Base-by-base conservation (phyloP, 2,797 vertebrate species). In the Protonibea diacanthus region DNA sequence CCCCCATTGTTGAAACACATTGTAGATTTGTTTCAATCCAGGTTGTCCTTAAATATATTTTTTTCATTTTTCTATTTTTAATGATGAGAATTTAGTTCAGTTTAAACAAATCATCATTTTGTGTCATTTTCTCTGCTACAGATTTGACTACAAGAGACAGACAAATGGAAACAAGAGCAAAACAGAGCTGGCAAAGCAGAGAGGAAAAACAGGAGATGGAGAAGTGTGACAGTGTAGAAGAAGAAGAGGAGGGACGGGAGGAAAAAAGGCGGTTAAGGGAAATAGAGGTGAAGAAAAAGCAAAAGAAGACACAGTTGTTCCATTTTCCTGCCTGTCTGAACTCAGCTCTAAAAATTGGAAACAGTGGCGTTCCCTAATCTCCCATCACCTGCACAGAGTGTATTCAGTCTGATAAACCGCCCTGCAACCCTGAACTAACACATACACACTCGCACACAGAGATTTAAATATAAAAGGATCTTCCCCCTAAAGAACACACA, bases 301-400 rank as follows among this genome's bases (percentile, higher is more conserved):
- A 68, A 69, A 69, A 81, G 60, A 81, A 74, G 69, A 76, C 85
- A 77, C 85, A 82, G 88, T 88, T 82, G 84, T 89, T 88, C 80
- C 74, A 83, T 91, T 90, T 87, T 59, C 85, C 76, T 48, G 74
- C 56, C 81, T 45, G 86, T 87, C 90, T 89, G 88, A 93, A 84
- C 81, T 80, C 78, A 18, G 75, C 75, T 86, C 61, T 73, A 85
- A 86, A 94, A 92, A 94, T 93, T 91, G 90, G 77, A 94, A 93
- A 93, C 93, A 93, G 91, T 91, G 79, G 92, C 81, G 71, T 89
- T 80, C 81, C 86, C 59, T 93, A 91, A 95, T 94, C 92, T 93
- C 57, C 83, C 84, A 93, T 94, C 93, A 75, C 72, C 82, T 82
- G 76, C 77, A 64, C 88, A 64, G 87, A 89, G 83, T 79, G 74